phyloP scores from a whole-genome alignment of 1,140 invertebrate species.

The Dermatophagoides farinae region DNA sequence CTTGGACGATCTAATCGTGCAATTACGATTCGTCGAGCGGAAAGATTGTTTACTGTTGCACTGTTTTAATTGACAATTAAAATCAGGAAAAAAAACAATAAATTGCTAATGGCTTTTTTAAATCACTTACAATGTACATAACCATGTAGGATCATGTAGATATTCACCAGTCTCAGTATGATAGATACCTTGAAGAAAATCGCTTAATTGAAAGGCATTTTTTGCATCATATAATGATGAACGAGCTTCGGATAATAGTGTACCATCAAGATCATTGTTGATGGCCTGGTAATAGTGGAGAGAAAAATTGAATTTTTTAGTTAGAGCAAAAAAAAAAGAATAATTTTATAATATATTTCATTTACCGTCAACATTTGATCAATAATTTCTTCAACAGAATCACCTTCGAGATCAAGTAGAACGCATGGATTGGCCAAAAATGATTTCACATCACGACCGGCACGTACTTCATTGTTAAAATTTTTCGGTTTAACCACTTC shows the following conservation, averaged over 20 bases:
- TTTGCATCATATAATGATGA: neutral
- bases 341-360: neutral
- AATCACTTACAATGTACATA: neutral
- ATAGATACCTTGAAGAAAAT: slow-evolving; percentile 2
- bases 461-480: neutral
- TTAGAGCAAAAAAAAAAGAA: neutral
- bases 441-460: neutral
- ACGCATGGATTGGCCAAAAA: neutral
- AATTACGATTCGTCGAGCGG: neutral
- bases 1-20: neutral
- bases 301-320: neutral
- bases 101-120: neutral
- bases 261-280: neutral
- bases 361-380: neutral
- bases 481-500: neutral
- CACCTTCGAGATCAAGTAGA: neutral
- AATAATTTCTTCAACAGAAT: neutral
- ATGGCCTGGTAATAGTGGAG: neutral
- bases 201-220: neutral
- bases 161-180: neutral
- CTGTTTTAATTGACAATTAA: neutral
- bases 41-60: neutral
- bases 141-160: slow-evolving; percentile 1
- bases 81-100: too few relatives aligned
- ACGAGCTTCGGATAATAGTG: neutral